A percentile compares a stretch with the other conserved stretches of the same genome.
Evolutionary conservation across 2,888 invertebrate genomes (phyloP).

Genomic region (Macrosoma leucophasiata): DNA sequence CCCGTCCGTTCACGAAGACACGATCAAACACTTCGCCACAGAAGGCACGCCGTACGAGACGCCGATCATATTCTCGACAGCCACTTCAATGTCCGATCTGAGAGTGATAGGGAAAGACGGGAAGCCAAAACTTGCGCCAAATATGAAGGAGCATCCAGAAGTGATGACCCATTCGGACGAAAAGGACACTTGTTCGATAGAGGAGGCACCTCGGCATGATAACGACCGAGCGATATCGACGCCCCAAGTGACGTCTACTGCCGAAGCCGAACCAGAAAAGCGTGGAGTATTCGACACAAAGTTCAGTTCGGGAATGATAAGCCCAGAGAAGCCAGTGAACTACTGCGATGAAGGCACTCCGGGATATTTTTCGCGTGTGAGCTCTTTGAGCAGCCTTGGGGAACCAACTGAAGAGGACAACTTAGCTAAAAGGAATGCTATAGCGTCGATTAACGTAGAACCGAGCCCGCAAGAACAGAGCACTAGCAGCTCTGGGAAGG

Average conservation of each 20-base stretch:
- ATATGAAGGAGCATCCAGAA: slow-evolving; percentile 59
- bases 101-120: slow-evolving; percentile 71
- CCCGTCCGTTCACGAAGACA: slow-evolving; percentile 82
- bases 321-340: slow-evolving; percentile 86
- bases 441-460: slow-evolving; percentile 60
- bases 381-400: slow-evolving; percentile 76
- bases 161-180: slow-evolving; percentile 70
- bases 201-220: slow-evolving; percentile 62
- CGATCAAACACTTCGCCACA: slow-evolving; percentile 92
- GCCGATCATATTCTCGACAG: slow-evolving; percentile 88
- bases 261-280: slow-evolving; percentile 45
- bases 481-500: slow-evolving; percentile 48
- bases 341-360: slow-evolving; percentile 94
- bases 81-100: slow-evolving; percentile 92
- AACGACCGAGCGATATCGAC: slow-evolving; percentile 58
- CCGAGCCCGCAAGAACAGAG: slow-evolving; percentile 46
- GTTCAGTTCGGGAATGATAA: slow-evolving; percentile 81
- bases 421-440: slow-evolving; percentile 62
- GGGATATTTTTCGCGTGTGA: slow-evolving; percentile 82
- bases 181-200: slow-evolving; percentile 66
- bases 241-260: slow-evolving; percentile 37
- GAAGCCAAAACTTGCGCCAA: slow-evolving; percentile 44
- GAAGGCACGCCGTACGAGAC: slow-evolving; percentile 93
- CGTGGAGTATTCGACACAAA: slow-evolving; percentile 61
- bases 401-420: slow-evolving; percentile 69